Percentiles rank a stretch among this genome's conserved stretches.
Conservation (phyloP, 2,797 vertebrate genomes). For the Myotis planiceps region DNA sequence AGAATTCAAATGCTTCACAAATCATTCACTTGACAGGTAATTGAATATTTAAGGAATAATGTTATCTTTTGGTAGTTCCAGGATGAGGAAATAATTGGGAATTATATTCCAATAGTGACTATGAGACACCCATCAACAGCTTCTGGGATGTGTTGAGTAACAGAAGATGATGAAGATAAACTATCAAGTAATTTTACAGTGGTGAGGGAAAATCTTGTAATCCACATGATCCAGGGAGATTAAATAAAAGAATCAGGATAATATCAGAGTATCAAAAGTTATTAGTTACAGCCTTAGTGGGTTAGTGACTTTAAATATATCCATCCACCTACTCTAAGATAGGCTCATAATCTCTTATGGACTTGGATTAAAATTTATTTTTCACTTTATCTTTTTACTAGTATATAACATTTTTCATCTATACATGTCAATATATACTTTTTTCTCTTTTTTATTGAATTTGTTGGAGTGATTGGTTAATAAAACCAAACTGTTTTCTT, state of each 20-base stretch:
- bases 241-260: slow-evolving; percentile 41
- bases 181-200: slow-evolving; percentile 14
- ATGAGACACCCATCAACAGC: neutral
- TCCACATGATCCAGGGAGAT: slow-evolving; percentile 24
- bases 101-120: neutral
- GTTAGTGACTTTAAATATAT: slow-evolving; percentile 53
- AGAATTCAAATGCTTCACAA: slow-evolving; percentile 28
- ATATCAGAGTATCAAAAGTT: slow-evolving; percentile 35
- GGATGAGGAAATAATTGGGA: slow-evolving; percentile 9
- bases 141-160: neutral
- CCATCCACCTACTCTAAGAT: neutral
- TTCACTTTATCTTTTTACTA: neutral
- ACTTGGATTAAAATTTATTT: neutral
- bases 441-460: neutral
- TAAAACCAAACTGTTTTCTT: neutral
- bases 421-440: neutral
- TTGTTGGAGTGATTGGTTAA: neutral
- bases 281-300: neutral
- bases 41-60: neutral
- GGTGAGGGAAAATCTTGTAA: slow-evolving; percentile 21
- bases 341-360: slow-evolving; percentile 12
- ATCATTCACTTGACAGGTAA: slow-evolving; percentile 21
- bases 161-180: slow-evolving; percentile 17
- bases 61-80: neutral
- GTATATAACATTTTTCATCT: neutral